Base-by-base conservation (phyloP, 2,797 vertebrate species). In the Mormyrus hasselquistii region DNA sequence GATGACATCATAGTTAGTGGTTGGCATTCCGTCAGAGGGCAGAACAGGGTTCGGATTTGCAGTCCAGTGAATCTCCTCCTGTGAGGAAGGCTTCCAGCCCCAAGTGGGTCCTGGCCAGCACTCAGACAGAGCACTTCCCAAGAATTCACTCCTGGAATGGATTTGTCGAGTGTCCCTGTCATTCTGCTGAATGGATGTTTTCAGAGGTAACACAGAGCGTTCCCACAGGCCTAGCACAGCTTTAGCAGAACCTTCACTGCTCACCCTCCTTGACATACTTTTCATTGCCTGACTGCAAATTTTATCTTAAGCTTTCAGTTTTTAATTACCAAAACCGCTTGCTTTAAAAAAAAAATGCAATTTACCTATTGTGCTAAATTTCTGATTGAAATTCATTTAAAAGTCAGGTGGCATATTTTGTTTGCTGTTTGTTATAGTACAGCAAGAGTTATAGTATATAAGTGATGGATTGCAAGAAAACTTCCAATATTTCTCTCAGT, bases 1-100 rank as follows among this genome's bases (percentile, higher is more conserved):
- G 88, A 62, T 89, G 34, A 89, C 88, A 89, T 90, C 90, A 89
- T 53, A 57, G 55, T 41, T 25, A 52, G 55, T 79, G 88, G 88
- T 89, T 83, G 76, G 88, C 25, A 16, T 0, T 85, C 82, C 86
- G 73, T 79, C 79, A 88, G 82, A 90, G 86, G 86, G 90, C 86
- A 59, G 25, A 3, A 25, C 29, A 38, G 10, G 29, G 49, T 16
- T 82, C 57, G n/a, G 53, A 14, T 44, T 50, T 22, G 12, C 49
- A 44, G 82, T 59, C 50, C 22, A 84, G 76, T 14, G 89, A 38
- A 69, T 19, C 38, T n/a, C 73, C 41, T 85, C 16, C 53, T 38
- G 53, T 29, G 50, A 34, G 7, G 52, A 50, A 29, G 22, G 7
- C 49, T 86, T 49, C 49, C 25, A 34, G 22, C 84, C 50, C 25